These are phyloP conservation scores for Lagopus muta DNA, from an alignment of 2,113 vertebrate genomes.

Conservation along the genomic window DNA sequence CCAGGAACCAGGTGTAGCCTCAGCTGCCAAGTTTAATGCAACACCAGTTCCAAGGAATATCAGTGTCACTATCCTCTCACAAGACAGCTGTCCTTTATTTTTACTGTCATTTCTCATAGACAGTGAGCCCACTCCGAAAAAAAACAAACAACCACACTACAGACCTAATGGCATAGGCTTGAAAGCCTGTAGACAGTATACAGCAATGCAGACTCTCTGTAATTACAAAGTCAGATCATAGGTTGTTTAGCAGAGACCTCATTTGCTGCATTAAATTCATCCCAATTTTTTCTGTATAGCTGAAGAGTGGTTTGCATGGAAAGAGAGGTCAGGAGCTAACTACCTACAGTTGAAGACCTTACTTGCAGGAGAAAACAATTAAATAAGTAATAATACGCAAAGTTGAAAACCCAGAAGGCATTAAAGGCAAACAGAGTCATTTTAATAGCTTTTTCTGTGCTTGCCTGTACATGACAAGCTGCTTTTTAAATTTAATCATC, in stretches of 20 bases:
- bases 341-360: not conserved
- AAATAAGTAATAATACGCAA: not conserved
- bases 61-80: not conserved
- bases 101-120: not conserved
- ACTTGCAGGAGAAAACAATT: constrained; percentile 6
- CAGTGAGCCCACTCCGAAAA: not conserved
- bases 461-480: constrained; percentile 15
- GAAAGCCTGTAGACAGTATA: not conserved
- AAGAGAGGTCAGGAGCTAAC: not conserved
- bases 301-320: not conserved
- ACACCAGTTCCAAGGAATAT: not conserved
- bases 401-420: not conserved
- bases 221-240: not conserved
- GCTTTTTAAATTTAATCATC: constrained; percentile 41
- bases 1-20: not conserved
- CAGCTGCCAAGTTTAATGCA: not conserved
- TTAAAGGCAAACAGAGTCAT: not conserved
- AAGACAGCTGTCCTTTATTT: not conserved
- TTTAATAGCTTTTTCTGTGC: not conserved
- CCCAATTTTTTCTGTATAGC: not conserved
- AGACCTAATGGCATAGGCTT: not conserved
- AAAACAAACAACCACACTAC: not conserved
- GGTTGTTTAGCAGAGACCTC: not conserved
- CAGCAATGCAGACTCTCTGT: not conserved
- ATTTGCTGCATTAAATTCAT: not conserved